Conservation (phyloP, 2,797 vertebrate genomes). For the Ctenosaura bakeri region DNA sequence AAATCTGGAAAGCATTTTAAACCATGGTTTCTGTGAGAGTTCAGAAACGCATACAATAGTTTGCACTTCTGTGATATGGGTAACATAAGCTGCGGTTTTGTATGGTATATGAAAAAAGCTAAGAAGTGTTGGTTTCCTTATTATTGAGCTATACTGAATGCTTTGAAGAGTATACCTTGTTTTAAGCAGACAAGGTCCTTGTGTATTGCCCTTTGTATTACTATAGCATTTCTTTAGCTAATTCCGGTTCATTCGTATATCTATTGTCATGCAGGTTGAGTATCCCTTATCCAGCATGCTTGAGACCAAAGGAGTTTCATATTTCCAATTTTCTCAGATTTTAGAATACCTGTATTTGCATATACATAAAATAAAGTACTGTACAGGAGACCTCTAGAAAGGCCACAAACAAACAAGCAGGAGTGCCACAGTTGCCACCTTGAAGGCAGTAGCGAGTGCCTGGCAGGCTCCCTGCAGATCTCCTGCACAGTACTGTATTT, state of each 20-base stretch:
- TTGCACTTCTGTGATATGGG: background rate
- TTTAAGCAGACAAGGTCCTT: background rate
- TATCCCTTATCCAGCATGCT: too few species aligned
- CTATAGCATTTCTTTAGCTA: background rate
- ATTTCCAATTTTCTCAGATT: too few species aligned
- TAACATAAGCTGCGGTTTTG: background rate
- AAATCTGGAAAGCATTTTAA: fast-evolving
- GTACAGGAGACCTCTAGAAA: too few species aligned
- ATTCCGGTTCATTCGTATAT: background rate
- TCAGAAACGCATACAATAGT: background rate
- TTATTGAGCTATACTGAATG: background rate
- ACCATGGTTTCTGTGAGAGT: background rate
- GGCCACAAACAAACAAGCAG: too few species aligned
- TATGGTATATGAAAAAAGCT: background rate
- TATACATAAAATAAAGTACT: too few species aligned
- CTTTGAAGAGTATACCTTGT: background rate
- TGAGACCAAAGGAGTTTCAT: too few species aligned
- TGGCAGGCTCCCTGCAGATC: too few species aligned
- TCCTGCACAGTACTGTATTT: too few species aligned
- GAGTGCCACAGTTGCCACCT: too few species aligned
- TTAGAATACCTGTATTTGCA: too few species aligned
- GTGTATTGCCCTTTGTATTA: background rate
- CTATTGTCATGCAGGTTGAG: background rate
- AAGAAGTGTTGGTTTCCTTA: background rate
- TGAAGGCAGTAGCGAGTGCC: too few species aligned